These are phyloP conservation scores for Plusia festucae DNA, from an alignment of 2,888 invertebrate species.

Conservation along the genomic window DNA sequence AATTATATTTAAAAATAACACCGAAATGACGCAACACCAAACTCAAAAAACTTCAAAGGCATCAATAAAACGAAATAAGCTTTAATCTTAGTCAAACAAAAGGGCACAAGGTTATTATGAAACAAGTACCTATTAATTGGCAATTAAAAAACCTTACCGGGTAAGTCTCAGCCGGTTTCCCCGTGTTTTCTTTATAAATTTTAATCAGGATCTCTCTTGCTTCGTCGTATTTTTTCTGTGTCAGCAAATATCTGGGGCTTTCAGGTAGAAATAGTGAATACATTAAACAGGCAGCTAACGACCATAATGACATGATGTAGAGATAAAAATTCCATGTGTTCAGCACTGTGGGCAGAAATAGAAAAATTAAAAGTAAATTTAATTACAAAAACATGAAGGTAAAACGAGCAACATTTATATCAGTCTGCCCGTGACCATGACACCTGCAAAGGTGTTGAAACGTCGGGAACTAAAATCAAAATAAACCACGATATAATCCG, in stretches of 20 bases:
- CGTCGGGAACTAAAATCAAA: no score
- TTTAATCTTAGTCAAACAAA: conserved; percentile 19
- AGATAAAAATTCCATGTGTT: conserved; percentile 83
- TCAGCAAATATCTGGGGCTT: conserved; percentile 78
- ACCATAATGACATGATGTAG: conserved; percentile 74
- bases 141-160: conserved; percentile 67
- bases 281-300: conserved; percentile 66
- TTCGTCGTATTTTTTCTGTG: conserved; percentile 73
- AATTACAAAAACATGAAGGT: no score
- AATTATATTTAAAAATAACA: background rate
- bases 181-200: conserved; percentile 74
- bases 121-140: conserved; percentile 17
- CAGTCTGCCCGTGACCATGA: no score
- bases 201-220: conserved; percentile 73
- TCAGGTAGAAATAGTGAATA: conserved; percentile 74
- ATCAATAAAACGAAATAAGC: background rate
- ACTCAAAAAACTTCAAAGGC: background rate
- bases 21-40: background rate
- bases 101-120: conserved; percentile 14
- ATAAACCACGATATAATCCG: no score
- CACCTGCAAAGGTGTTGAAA: no score
- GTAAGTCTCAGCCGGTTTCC: conserved; percentile 74
- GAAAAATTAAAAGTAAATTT: no score
- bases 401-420: no score
- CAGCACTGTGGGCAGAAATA: conserved; percentile 67